A percentile compares a stretch with the other conserved stretches of the same genome.
Evolutionary conservation across 2,888 invertebrate genomes (phyloP).

Genomic region (Mantis religiosa): DNA sequence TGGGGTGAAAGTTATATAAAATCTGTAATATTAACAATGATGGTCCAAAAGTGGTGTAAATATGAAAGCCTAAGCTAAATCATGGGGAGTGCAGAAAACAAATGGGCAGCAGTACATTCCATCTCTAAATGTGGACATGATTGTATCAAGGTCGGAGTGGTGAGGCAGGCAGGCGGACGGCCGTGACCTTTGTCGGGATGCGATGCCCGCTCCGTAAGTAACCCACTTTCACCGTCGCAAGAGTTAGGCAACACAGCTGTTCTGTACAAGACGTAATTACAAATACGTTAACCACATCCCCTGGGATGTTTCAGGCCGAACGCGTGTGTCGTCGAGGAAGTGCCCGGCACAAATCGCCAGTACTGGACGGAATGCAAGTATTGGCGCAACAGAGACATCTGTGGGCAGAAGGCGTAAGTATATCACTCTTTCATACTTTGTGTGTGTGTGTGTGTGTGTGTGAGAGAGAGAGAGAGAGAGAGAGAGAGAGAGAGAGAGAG

Average conservation of each 20-base stretch:
- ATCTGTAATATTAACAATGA: no score
- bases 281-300: background rate
- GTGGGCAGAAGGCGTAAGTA: constrained; percentile 44
- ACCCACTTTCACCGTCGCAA: background rate
- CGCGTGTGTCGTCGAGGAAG: constrained; percentile 45
- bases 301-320: constrained; percentile 40
- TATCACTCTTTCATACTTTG: no score
- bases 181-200: background rate
- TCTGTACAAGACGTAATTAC: background rate
- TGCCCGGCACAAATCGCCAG: constrained; percentile 41
- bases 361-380: constrained; percentile 46
- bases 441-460: no score
- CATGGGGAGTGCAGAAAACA: no score
- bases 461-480: no score
- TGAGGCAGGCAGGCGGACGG: background rate
- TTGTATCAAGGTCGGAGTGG: background rate
- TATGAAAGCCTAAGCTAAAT: no score
- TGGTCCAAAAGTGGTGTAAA: no score
- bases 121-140: background rate
- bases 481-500: no score
- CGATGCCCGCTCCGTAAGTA: background rate
- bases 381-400: constrained; percentile 43
- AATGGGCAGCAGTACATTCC: background rate
- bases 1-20: no score
- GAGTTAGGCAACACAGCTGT: background rate